Evolutionary conservation across 2,113 vertebrate genomes (phyloP).

Genomic region (Pseudorasbora parva): DNA sequence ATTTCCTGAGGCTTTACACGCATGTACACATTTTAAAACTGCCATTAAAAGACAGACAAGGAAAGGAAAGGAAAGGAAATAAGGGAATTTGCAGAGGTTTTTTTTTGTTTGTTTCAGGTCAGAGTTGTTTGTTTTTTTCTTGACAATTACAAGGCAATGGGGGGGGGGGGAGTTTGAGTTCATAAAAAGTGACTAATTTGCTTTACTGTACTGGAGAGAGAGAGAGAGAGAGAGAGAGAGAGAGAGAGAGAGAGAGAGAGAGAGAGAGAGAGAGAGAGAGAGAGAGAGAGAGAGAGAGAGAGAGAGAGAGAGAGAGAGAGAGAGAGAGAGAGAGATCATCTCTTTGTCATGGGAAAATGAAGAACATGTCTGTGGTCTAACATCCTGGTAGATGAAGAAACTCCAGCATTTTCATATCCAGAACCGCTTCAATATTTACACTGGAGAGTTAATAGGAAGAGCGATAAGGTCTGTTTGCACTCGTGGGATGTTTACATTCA

Average conservation of each 20-base stretch:
- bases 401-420: slow-evolving; percentile 24
- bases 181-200: background rate
- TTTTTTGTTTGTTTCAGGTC: too few species aligned
- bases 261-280: background rate
- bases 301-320: background rate
- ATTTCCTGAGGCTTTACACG: background rate
- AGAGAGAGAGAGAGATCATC: background rate
- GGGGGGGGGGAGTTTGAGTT: too few species aligned
- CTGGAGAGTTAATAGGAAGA: slow-evolving; percentile 45
- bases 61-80: too few species aligned
- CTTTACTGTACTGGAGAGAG: background rate
- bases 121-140: too few species aligned
- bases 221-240: background rate
- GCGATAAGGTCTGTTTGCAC: slow-evolving; percentile 14
- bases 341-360: background rate
- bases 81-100: background rate
- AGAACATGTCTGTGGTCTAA: background rate
- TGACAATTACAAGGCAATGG: background rate
- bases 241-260: background rate
- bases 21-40: background rate
- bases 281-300: background rate
- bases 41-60: background rate
- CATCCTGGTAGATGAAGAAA: slow-evolving; percentile 44
- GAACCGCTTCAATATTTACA: slow-evolving; percentile 55
- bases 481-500: slow-evolving; percentile 15